These are phyloP conservation scores for Eugnorisma glareosa DNA, from an alignment of 2,888 invertebrate genomes.

Conservation along the genomic window DNA sequence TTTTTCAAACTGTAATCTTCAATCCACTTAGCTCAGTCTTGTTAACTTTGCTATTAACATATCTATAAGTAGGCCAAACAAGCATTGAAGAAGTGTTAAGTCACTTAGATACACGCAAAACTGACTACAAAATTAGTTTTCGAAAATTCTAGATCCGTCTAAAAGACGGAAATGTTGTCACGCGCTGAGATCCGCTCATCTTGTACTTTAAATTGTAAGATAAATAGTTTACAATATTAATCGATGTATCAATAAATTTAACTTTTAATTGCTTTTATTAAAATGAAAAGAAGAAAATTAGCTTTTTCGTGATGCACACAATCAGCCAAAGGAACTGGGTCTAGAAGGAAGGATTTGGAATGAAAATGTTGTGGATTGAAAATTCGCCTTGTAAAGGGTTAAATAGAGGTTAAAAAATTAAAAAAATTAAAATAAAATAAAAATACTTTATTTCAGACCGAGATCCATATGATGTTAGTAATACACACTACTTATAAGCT, in stretches of 20 bases:
- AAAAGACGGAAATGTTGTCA: not conserved
- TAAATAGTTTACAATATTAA: not conserved
- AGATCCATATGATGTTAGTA: no score
- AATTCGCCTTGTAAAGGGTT: no score
- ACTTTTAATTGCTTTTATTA: not conserved
- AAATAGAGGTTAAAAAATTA: no score
- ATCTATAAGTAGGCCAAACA: constrained; percentile 43
- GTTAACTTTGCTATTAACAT: constrained; percentile 46
- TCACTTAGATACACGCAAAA: constrained; percentile 40
- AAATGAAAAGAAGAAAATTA: not conserved
- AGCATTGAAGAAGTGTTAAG: constrained; percentile 41
- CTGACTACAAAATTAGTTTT: constrained; percentile 5
- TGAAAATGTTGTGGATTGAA: no score
- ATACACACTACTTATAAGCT: no score
- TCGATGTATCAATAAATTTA: not conserved
- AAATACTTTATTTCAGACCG: no score
- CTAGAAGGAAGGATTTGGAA: not conserved
- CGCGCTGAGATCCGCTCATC: no score
- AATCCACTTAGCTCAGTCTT: constrained; percentile 39
- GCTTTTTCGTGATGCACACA: not conserved
- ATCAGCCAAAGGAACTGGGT: not conserved
- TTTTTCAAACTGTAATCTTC: constrained; percentile 41
- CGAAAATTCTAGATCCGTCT: constrained; percentile 39
- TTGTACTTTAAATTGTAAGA: not conserved
- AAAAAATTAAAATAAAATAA: no score